Percentiles rank a stretch among this genome's conserved stretches.
phyloP scores from a whole-genome alignment of 1,140 invertebrate genomes.

The Drosophila insularis region DNA sequence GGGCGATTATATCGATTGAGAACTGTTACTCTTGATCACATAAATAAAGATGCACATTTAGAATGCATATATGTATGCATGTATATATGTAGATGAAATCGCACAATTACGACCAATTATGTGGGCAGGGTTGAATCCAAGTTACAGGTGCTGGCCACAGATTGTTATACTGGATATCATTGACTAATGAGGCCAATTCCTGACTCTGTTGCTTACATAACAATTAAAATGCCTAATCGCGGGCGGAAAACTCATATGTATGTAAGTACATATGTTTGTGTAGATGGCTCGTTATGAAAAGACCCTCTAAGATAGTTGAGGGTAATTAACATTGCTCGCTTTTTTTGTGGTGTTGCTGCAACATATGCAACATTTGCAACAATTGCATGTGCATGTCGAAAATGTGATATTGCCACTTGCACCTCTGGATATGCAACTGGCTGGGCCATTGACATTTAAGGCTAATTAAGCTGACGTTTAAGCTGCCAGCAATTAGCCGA shows the following conservation, averaged over 20 bases:
- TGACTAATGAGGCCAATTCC: conserved; percentile 67
- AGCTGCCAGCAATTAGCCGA: conserved; percentile 64
- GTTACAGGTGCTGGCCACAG: conserved; percentile 37
- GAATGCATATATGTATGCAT: conserved; percentile 41
- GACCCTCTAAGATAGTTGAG: conserved; percentile 2
- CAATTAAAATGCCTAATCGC: conserved; percentile 61
- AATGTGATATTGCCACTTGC: conserved; percentile 57
- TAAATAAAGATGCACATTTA: conserved; percentile 57
- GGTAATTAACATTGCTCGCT: conserved; percentile 59
- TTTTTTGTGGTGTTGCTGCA: conserved; percentile 12
- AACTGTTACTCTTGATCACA: conserved; percentile 20
- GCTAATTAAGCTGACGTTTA: conserved; percentile 65
- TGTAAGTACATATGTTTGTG: not conserved
- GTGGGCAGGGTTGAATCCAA: conserved; percentile 56
- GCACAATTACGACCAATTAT: conserved; percentile 77
- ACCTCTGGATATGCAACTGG: not conserved
- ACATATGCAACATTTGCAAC: conserved; percentile 36
- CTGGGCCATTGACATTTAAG: conserved; percentile 52
- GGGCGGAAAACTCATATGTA: conserved; percentile 27
- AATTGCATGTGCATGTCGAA: conserved; percentile 52
- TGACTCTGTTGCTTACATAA: conserved; percentile 32
- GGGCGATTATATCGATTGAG: not conserved
- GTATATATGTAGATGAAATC: conserved; percentile 65
- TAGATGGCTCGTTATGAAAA: conserved; percentile 23
- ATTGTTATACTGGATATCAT: conserved; percentile 62